Percentiles rank a stretch among this genome's conserved stretches.
Evolutionary conservation across 2,797 vertebrate genomes (phyloP).

Genomic region (Bufotes viridis): DNA sequence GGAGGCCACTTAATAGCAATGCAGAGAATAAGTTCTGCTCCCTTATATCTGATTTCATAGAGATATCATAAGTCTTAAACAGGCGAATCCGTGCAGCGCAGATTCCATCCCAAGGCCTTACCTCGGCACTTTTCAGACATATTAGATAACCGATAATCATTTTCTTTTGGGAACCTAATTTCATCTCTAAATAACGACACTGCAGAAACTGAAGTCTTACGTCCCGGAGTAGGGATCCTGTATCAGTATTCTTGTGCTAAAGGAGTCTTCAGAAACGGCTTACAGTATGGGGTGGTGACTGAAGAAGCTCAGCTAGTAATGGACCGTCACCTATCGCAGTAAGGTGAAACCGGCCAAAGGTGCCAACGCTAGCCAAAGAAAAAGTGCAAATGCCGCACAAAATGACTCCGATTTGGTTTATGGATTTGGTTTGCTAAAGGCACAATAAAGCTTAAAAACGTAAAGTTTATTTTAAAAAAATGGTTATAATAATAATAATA

Average conservation of each 20-base stretch:
- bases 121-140: constrained; percentile 55
- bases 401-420: neutral
- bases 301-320: constrained; percentile 16
- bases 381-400: constrained; percentile 16
- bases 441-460: neutral
- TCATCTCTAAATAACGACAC: constrained; percentile 58
- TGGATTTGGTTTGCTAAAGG: neutral
- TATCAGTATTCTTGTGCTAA: constrained; percentile 18
- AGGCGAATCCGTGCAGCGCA: constrained; percentile 40
- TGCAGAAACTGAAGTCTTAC: constrained; percentile 56
- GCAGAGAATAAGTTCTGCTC: constrained; percentile 15
- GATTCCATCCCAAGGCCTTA: constrained; percentile 43
- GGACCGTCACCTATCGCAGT: constrained; percentile 29
- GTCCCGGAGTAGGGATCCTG: constrained; percentile 39
- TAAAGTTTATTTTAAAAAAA: neutral
- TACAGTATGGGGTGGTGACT: neutral
- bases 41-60: constrained; percentile 56
- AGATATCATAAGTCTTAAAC: constrained; percentile 55
- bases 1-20: constrained; percentile 19
- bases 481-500: neutral
- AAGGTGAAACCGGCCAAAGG: constrained; percentile 40
- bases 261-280: constrained; percentile 8
- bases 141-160: constrained; percentile 55
- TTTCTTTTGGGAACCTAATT: constrained; percentile 57
- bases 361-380: constrained; percentile 18